Evolutionary conservation across 2,797 vertebrate genomes (phyloP), one percentile per base, ranked within the genome.

Genomic region (Cuniculus paca): DNA sequence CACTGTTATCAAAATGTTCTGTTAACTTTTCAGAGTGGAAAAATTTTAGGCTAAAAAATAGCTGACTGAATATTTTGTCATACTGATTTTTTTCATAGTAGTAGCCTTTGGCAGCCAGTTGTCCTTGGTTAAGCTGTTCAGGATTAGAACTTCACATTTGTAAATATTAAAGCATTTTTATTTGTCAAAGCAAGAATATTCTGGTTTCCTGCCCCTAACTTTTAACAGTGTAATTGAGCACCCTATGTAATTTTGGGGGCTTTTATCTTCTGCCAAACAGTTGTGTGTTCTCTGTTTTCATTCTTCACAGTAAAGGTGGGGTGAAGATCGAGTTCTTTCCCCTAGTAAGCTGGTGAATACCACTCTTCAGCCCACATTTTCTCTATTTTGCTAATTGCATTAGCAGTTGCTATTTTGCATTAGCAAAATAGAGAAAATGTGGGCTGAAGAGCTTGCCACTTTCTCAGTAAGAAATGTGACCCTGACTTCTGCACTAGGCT

Each of bases 21-120:
- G 3, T 81, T 92, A 93, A 81, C 63, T 95, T 95, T 96, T 96
- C 56, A 90, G 13, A 86, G 77, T 95, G 56, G 84, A 92, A 92
- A 88, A 92, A 17, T 81, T 94, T 78, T 81, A 87, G 77, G 36
- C 56, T 28, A 82, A 88, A 75, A 70, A 88, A 61, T 83, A 61
- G 6, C 42, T 26, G 50, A 52, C 79, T 70, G 56, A 90, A 11
- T 94, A 77, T 94, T 97, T 89, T 16, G 56, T 85, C 88, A 24
- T 70, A 34, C 52, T 83, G 54, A 42, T 50, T 95, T 84, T 72
- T 74, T 68, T 68, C 39, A n/a, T n/a, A n/a, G 34, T 16, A 86
- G 54, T 77, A 95, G 45, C 61, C 54, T 0, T 61, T 19, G 70
- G 70, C 12, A 88, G 60, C 72, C 79, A 79, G 17, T 89, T 96